These are phyloP conservation scores for Manacus vitellinus DNA, from an alignment of 2,113 vertebrate species.

Conservation along the genomic window DNA sequence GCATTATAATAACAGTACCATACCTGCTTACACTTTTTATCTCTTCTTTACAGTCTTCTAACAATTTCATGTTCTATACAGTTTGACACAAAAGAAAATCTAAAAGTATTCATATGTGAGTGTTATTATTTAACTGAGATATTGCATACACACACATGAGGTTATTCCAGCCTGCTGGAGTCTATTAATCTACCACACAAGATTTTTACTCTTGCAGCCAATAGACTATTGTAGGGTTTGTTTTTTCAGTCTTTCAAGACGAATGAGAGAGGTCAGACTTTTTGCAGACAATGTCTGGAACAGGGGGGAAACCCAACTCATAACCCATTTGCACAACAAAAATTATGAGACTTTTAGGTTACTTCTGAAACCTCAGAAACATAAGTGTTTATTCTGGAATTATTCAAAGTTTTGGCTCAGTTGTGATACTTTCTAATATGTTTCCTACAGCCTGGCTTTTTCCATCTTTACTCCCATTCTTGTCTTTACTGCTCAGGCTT, in stretches of 20 bases:
- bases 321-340: neutral
- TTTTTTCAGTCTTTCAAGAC: neutral
- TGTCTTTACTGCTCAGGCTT: neutral
- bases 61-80: neutral
- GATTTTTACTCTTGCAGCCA: neutral
- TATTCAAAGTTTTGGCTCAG: neutral
- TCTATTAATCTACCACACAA: neutral
- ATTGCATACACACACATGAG: neutral
- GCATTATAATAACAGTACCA: neutral
- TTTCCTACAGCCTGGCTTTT: neutral
- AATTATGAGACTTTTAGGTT: neutral
- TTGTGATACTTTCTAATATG: neutral
- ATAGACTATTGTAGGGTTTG: neutral
- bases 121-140: neutral
- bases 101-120: neutral
- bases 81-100: neutral
- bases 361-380: neutral
- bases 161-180: neutral
- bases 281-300: neutral
- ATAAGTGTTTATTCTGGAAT: neutral
- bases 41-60: neutral
- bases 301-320: accelerated
- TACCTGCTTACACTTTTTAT: neutral
- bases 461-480: neutral
- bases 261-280: neutral